Conservation (phyloP, 2,113 vertebrate species). For the Ancistrus triradiatus region DNA sequence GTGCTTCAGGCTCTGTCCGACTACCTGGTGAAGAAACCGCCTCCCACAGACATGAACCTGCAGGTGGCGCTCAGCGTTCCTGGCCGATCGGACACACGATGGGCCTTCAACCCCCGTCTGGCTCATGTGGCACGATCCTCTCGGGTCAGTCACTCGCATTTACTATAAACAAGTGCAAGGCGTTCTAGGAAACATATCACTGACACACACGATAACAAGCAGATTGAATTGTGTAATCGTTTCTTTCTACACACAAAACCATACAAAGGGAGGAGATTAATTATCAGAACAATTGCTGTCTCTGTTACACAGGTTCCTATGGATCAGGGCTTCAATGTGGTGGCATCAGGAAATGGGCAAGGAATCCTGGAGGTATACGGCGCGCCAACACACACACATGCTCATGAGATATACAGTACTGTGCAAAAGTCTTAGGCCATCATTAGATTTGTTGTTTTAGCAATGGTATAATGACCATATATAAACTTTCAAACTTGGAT, state of each 20-base stretch:
- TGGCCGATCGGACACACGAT: constrained; percentile 53
- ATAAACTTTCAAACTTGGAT: too few relatives aligned
- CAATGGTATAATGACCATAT: too few relatives aligned
- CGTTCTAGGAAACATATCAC: too few relatives aligned
- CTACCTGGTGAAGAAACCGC: constrained; percentile 56
- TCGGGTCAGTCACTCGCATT: too few relatives aligned
- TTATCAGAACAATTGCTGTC: not conserved
- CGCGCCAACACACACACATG: not conserved
- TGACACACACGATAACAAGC: too few relatives aligned
- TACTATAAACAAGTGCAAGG: too few relatives aligned
- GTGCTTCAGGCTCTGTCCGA: constrained; percentile 69
- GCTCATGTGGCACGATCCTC: constrained; percentile 57
- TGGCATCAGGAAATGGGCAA: constrained; percentile 67
- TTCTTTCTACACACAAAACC: too few relatives aligned
- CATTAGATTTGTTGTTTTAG: too few relatives aligned
- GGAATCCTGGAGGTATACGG: constrained; percentile 73
- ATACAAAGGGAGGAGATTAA: too few relatives aligned
- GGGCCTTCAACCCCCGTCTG: constrained; percentile 53
- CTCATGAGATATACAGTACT: not conserved
- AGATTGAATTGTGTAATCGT: too few relatives aligned
- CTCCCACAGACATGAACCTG: constrained; percentile 46
- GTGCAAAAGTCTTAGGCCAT: too few relatives aligned
- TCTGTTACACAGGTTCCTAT: constrained; percentile 52
- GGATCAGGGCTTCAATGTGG: constrained; percentile 63
- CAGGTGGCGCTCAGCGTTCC: constrained; percentile 55